Base-by-base conservation (phyloP, 2,888 invertebrate genomes). In the Epinotia demarniana region DNA sequence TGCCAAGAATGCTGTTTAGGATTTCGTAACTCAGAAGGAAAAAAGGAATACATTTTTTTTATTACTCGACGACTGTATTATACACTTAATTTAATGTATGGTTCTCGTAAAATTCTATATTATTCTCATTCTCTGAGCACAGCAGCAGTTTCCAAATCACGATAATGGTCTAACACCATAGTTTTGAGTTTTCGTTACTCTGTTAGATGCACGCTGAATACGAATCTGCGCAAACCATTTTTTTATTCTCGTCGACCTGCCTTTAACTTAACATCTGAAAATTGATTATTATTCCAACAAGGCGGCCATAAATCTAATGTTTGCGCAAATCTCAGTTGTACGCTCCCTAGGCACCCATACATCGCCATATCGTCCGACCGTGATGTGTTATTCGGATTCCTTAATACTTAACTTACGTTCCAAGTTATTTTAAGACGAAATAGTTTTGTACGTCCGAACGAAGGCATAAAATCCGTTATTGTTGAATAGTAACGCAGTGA, bases 301-400 rank as follows among this genome's bases (percentile, higher is more conserved):
- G 85, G 85, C 82, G 79, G 83, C 85, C 85, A 92, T 93, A 93
- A 93, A 93, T 93, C 92, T 89, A 85, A 84, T 87, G 86, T 90
- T 89, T 87, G 84, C 83, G 81, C 79, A 81, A 93, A 92, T 90
- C 92, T 92, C 91, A 89, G 92, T 90, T 89, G 89, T 81, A 82
- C 78, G 89, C 81, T 93, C 93, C 93, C 93, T 80, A 83, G 92
- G 85, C 90, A 87, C 88, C 89, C 89, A 92, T 94, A 93, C 88
- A 93, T 93, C 87, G 90, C 88, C 86, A 89, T 91, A 90, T 86
- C 87, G 83, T 60, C 69, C 70, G 64, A 70, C 64, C 39, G 69
- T 70, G 73, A 71, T 43, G 71, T 75, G 71, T 66, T 66, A 64
- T 66, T 75, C 57, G 70, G 70, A 71, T 75, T 66, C 75, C 66